Evolutionary conservation across 2,797 vertebrate genomes (phyloP).

Genomic region (Ctenosaura bakeri): DNA sequence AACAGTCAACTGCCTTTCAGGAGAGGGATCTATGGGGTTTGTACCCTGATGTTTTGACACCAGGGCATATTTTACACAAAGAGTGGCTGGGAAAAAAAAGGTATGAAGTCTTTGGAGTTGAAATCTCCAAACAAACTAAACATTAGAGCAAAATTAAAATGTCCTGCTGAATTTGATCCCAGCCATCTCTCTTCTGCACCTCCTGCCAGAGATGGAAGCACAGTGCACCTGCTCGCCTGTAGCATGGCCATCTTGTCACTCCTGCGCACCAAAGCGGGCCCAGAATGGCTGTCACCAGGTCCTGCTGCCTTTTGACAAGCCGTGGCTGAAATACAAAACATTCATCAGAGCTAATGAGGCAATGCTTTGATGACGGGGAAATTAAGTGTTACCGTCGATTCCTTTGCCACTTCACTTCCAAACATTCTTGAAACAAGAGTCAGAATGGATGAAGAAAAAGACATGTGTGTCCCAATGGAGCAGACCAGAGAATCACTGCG

Average conservation of each 20-base stretch:
- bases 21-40: neutral
- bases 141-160: neutral
- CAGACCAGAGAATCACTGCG: no score
- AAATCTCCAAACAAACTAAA: neutral
- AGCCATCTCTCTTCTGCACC: neutral
- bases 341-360: slow-evolving; percentile 34
- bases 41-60: neutral
- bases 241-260: neutral
- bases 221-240: neutral
- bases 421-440: neutral
- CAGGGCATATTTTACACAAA: no score
- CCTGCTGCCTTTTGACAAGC: neutral
- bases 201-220: neutral
- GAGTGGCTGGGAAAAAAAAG: no score
- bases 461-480: neutral
- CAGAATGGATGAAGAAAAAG: neutral
- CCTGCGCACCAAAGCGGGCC: neutral
- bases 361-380: neutral
- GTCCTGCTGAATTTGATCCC: neutral
- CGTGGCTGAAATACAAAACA: slow-evolving; percentile 4
- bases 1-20: neutral
- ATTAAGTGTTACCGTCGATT: fast-evolving
- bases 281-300: neutral
- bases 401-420: neutral
- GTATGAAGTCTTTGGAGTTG: no score